These are phyloP conservation scores for Pachypanchax playfairii DNA, from an alignment of 2,113 vertebrate genomes.

Conservation along the genomic window DNA sequence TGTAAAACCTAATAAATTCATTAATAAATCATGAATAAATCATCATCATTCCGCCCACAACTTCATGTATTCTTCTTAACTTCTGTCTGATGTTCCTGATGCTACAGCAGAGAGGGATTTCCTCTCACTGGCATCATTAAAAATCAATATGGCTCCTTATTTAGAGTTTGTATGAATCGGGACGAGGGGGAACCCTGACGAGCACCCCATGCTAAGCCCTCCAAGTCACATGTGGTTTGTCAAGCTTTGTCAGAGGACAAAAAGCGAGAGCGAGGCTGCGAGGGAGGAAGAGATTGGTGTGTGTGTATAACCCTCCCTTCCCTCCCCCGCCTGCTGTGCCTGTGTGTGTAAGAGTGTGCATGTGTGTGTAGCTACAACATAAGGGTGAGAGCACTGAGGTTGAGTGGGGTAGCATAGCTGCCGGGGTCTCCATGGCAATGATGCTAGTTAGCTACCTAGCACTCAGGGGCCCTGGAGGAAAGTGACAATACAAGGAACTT, in stretches of 20 bases:
- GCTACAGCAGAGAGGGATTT: constrained; percentile 33
- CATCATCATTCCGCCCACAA: too few relatives aligned
- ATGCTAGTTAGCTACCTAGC: constrained; percentile 89
- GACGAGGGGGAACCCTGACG: constrained; percentile 72
- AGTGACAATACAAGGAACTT: constrained; percentile 98
- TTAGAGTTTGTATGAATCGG: constrained; percentile 81
- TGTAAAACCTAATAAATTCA: too few relatives aligned
- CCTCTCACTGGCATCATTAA: constrained; percentile 64
- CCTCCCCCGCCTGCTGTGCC: constrained; percentile 21
- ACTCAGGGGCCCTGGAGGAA: constrained; percentile 91
- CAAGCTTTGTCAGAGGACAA: constrained; percentile 97
- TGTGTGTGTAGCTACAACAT: constrained; percentile 25
- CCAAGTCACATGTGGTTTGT: constrained; percentile 95
- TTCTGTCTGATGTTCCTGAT: constrained; percentile 21
- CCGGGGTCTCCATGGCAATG: constrained; percentile 95
- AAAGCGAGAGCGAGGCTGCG: constrained; percentile 58
- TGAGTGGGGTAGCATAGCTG: constrained; percentile 90
- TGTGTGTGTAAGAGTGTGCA: constrained; percentile 13
- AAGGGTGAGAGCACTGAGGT: constrained; percentile 82
- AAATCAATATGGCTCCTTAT: constrained; percentile 80
- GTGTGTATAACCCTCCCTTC: constrained; percentile 34
- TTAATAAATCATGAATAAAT: too few relatives aligned
- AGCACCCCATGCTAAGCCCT: constrained; percentile 90
- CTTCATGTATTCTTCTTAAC: background rate
- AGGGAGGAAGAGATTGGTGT: constrained; percentile 39